A percentile compares a stretch with the other conserved stretches of the same genome.
Evolutionary conservation across 2,888 invertebrate species (phyloP).

Genomic region (Torymus aiolomorphi): DNA sequence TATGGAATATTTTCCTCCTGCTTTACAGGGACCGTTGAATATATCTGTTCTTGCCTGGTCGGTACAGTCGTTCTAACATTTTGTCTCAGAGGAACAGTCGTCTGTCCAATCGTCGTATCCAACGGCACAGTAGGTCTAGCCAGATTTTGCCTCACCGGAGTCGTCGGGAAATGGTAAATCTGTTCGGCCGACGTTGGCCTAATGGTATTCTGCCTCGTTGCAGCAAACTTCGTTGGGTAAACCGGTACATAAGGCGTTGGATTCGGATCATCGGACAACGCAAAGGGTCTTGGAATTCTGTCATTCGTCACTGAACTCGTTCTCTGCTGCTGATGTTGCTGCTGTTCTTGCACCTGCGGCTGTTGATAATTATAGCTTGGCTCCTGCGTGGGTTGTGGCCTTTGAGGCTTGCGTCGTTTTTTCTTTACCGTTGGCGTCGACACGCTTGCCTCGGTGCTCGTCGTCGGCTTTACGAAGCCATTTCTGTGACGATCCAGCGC

Average conservation of each 20-base stretch:
- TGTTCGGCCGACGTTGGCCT: background rate
- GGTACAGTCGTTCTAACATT: background rate
- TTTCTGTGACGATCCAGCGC: too few species aligned
- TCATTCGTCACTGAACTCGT: conserved; percentile 47
- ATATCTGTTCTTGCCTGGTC: background rate
- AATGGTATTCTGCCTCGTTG: background rate
- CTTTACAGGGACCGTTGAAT: background rate
- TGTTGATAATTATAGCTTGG: too few species aligned
- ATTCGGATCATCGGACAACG: background rate
- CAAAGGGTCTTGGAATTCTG: conserved; percentile 56
- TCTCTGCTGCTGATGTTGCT: background rate
- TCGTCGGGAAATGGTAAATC: background rate
- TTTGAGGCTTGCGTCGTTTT: conserved; percentile 16
- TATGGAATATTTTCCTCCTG: too few species aligned
- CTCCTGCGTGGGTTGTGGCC: background rate
- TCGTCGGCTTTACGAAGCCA: background rate
- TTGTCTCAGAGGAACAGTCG: background rate
- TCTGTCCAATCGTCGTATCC: background rate
- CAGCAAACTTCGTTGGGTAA: background rate
- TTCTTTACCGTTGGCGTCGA: background rate
- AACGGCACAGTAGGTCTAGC: background rate
- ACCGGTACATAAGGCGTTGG: background rate
- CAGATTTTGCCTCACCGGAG: background rate
- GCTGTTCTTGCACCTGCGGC: background rate
- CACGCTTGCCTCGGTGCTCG: background rate